Percentiles rank a stretch among this genome's conserved stretches.
These are phyloP conservation scores for Oscheius sp. DNA, from an alignment of 2,888 invertebrate genomes.

Conservation along the genomic window DNA sequence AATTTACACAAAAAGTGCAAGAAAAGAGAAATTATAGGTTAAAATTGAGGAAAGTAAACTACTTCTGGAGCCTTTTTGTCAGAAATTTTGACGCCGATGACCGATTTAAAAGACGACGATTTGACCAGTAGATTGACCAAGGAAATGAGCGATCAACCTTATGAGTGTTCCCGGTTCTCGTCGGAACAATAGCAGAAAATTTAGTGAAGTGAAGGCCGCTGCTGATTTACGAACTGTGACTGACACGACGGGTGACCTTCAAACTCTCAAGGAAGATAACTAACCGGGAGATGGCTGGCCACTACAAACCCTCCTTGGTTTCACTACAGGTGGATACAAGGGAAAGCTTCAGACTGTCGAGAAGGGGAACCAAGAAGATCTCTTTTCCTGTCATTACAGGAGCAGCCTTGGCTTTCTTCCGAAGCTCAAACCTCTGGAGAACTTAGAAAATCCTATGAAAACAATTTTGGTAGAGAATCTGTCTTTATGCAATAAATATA, in stretches of 20 bases:
- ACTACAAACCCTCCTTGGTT: background rate
- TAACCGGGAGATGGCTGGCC: background rate
- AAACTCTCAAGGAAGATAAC: constrained; percentile 8
- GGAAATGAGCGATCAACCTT: constrained; percentile 4
- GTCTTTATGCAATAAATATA: constrained; percentile 9
- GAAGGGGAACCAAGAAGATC: too few species aligned
- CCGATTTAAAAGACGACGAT: background rate
- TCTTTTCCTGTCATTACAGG: background rate
- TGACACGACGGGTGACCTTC: background rate
- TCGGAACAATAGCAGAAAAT: too few species aligned
- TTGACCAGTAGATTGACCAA: background rate
- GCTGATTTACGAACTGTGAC: constrained; percentile 18
- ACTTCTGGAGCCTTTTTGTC: too few species aligned
- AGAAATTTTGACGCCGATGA: too few species aligned
- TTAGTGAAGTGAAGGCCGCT: too few species aligned
- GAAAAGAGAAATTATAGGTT: too few species aligned
- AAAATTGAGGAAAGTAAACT: background rate
- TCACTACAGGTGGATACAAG: too few species aligned
- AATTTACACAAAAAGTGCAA: too few species aligned
- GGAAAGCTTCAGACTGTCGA: too few species aligned
- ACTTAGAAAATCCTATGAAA: too few species aligned
- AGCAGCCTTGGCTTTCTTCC: background rate
- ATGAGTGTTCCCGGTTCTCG: background rate
- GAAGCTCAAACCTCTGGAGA: background rate
- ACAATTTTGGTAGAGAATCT: background rate